phyloP scores from a whole-genome alignment of 2,888 invertebrate genomes.

The Andrena camellia region DNA sequence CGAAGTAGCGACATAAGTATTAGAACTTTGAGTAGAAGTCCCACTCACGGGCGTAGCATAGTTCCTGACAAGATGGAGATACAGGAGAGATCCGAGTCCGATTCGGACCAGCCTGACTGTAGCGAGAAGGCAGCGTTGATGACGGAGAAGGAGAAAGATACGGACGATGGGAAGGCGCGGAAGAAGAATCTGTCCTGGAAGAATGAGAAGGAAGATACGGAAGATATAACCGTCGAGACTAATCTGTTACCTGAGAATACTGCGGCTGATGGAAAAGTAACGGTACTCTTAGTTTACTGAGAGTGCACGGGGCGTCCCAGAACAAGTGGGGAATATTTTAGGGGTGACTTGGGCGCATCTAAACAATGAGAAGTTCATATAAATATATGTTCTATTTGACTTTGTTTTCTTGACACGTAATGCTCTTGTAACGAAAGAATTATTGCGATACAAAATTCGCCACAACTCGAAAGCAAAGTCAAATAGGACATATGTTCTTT shows the following conservation, averaged over 20 bases:
- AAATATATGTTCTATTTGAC: no score
- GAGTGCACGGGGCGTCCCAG: no score
- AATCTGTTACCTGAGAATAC: constrained; percentile 80
- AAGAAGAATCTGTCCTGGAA: constrained; percentile 86
- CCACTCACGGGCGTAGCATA: constrained; percentile 76
- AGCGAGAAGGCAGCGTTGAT: constrained; percentile 81
- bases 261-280: constrained; percentile 68
- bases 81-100: constrained; percentile 81
- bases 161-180: constrained; percentile 74
- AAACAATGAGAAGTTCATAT: no score
- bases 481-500: no score
- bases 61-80: constrained; percentile 74
- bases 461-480: no score
- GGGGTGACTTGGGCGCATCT: no score
- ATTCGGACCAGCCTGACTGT: constrained; percentile 82
- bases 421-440: no score
- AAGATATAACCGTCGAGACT: constrained; percentile 84
- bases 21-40: constrained; percentile 78
- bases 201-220: constrained; percentile 77
- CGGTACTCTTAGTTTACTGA: constrained; percentile 60
- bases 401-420: no score
- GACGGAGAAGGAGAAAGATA: constrained; percentile 74
- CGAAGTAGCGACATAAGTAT: constrained; percentile 82
- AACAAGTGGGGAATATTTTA: no score
- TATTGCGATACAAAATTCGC: no score